Conservation (phyloP, 37 sponge, comb jelly and placozoan species). For the Axinella damicornis region DNA sequence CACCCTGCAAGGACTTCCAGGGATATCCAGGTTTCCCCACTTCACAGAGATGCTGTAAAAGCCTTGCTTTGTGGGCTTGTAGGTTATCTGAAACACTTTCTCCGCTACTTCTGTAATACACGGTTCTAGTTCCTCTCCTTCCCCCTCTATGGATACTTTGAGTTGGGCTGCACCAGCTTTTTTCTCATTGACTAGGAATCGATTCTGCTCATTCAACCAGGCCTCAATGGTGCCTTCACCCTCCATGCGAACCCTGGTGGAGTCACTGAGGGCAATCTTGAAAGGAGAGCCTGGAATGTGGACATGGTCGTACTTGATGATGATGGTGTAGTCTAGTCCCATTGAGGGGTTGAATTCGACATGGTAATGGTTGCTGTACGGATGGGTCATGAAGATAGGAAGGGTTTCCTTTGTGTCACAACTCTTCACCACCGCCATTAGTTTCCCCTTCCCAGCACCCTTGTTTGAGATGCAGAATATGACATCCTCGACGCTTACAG, state of each 20-base stretch:
- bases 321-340: slow-evolving; percentile 58
- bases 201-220: slow-evolving; percentile 21
- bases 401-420: slow-evolving; percentile 8
- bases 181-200: slow-evolving; percentile 47
- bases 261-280: slow-evolving; percentile 60
- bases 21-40: slow-evolving; percentile 70
- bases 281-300: slow-evolving; percentile 90
- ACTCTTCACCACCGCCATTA: slow-evolving; percentile 63
- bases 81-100: slow-evolving; percentile 50
- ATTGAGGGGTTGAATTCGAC: slow-evolving; percentile 55
- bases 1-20: slow-evolving; percentile 77
- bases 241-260: slow-evolving; percentile 52
- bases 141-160: slow-evolving; percentile 45
- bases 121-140: slow-evolving; percentile 43
- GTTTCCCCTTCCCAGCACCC: slow-evolving; percentile 79
- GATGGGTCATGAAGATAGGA: slow-evolving; percentile 13
- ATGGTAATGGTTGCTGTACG: slow-evolving; percentile 37
- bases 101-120: slow-evolving; percentile 23
- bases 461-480: slow-evolving; percentile 61
- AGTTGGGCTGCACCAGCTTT: slow-evolving; percentile 73
- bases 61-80: slow-evolving; percentile 64
- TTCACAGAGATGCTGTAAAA: slow-evolving; percentile 59
- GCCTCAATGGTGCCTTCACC: slow-evolving; percentile 76
- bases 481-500: slow-evolving; percentile 14
- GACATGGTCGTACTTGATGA: slow-evolving; percentile 67